A percentile compares a stretch with the other conserved stretches of the same genome.
These are phyloP conservation scores for Avahi laniger DNA, from an alignment of 2,797 vertebrate species.

Conservation along the genomic window DNA sequence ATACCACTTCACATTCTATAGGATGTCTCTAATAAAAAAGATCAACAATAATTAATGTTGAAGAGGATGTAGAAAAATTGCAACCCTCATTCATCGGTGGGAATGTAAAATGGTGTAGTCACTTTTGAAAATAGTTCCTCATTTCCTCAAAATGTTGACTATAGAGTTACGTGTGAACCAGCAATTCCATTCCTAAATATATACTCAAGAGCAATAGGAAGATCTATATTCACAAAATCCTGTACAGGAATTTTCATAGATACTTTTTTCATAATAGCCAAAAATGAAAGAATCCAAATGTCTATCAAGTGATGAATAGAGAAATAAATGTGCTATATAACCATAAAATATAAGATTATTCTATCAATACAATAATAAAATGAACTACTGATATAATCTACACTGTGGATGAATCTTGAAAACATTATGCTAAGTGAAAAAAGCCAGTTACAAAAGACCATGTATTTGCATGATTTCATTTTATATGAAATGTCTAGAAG, in stretches of 20 bases:
- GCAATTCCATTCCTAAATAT: background rate
- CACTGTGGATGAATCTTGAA: background rate
- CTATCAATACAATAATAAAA: background rate
- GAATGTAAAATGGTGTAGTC: background rate
- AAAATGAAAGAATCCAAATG: background rate
- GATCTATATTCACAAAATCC: background rate
- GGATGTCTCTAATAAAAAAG: background rate
- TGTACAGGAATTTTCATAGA: background rate
- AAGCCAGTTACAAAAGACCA: background rate
- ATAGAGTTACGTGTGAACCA: background rate
- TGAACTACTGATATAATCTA: background rate
- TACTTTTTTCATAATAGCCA: background rate
- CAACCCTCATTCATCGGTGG: background rate
- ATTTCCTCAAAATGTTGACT: background rate
- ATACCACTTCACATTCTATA: background rate
- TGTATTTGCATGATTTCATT: background rate
- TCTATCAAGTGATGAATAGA: background rate
- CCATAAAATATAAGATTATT: background rate
- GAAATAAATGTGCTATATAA: background rate
- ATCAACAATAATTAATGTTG: background rate
- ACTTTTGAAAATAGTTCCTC: background rate
- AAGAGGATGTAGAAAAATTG: background rate
- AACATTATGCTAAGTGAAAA: background rate
- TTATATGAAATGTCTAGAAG: background rate
- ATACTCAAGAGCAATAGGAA: background rate